Evolutionary conservation across 2,888 invertebrate genomes (phyloP), one percentile per base, ranked within the genome.

Genomic region (Oscheius sp.): DNA sequence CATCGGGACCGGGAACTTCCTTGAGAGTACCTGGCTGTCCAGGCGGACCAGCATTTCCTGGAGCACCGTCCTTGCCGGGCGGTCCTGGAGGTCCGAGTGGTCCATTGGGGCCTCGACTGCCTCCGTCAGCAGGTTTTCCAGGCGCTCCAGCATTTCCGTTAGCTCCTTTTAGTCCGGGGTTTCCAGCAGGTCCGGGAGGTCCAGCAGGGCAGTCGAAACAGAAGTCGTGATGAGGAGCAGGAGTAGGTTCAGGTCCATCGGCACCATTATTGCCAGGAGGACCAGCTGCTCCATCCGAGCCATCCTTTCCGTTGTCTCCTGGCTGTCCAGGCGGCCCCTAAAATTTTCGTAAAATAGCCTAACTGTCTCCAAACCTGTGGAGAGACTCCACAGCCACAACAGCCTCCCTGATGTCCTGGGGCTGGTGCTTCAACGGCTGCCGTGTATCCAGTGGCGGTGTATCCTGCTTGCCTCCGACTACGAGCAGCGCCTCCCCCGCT

Each of bases 381-480:
- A 13, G 60, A 60, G 29, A 72, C 71, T n/a, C 71, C 71, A 48
- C 80, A 83, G 65, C 83, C 83, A 66, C 83, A 83, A 76, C 83
- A 81, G 75, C 83, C 83, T 79, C 83, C 81, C 29, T 35, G 33
- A 59, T 68, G 74, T 73, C 70, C 74, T 73, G 79, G 78, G 4
- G 37, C 4, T 37, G 55, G 55, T 7, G 55, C 55, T 71, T 83
- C 83, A 51, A 83, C 80, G 2, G 55, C 68, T 10, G 68, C 68
- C 48, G 63, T 29, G 29, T 53, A 53, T 72, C 75, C 80, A 48
- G 72, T 74, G 63, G 76, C 74, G 37, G 75, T 76, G 78, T 84
- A 84, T 66, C 84, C 84, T 71, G 84, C 84, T 76, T 84, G 83
- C 79, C 84, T 82, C 71, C 80, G 79, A 62, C 78, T 77, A 60